phyloP scores from a whole-genome alignment of 2,888 invertebrate species.

The Plagiodera versicolora region DNA sequence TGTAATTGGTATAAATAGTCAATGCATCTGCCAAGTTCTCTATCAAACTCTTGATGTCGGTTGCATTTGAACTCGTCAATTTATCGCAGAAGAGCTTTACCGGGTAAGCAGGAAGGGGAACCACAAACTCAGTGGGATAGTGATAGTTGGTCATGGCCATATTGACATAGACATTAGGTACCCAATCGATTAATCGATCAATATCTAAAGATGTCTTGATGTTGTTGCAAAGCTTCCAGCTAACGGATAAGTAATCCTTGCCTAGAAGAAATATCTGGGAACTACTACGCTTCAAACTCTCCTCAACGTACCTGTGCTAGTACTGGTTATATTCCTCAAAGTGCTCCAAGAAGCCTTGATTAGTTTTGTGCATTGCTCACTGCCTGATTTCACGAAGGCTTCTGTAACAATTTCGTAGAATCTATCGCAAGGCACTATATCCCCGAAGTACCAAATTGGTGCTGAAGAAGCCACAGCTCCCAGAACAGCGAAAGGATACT shows the following conservation, averaged over 20 bases:
- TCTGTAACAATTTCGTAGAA: conserved; percentile 78
- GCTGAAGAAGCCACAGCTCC: conserved; percentile 94
- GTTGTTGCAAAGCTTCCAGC: conserved; percentile 77
- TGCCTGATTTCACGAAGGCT: conserved; percentile 61
- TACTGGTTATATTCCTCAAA: conserved; percentile 62
- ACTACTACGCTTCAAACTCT: background rate
- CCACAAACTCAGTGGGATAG: conserved; percentile 81
- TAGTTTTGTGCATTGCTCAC: conserved; percentile 66
- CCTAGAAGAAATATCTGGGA: conserved; percentile 38
- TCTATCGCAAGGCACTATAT: conserved; percentile 74
- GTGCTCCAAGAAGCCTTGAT: conserved; percentile 78
- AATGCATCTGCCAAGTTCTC: conserved; percentile 69
- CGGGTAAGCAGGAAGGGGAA: conserved; percentile 82
- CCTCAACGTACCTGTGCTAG: conserved; percentile 18
- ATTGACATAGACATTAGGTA: conserved; percentile 72
- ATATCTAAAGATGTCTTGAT: conserved; percentile 63
- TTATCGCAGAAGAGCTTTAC: conserved; percentile 67
- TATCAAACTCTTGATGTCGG: conserved; percentile 54
- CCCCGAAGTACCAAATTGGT: conserved; percentile 84
- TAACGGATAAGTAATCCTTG: conserved; percentile 65
- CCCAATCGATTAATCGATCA: conserved; percentile 66
- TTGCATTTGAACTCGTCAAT: conserved; percentile 46
- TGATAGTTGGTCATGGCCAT: conserved; percentile 97
- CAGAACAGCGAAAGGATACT: conserved; percentile 86
- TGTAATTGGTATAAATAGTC: conserved; percentile 80